phyloP scores from a whole-genome alignment of 2,797 vertebrate species.

The Parauchenoglanis ngamensis region DNA sequence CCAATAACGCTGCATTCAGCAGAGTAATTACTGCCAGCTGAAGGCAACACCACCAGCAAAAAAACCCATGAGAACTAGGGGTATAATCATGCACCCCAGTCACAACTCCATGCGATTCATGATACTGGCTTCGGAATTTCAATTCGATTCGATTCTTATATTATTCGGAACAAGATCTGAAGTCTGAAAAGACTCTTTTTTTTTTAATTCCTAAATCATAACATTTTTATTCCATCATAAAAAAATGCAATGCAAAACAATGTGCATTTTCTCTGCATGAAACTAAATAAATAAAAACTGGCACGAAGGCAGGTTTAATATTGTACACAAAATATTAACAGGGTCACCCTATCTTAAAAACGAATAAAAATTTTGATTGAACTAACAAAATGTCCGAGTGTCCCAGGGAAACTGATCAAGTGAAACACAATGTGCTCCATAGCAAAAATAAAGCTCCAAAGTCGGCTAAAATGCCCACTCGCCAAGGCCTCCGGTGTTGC shows the following conservation, averaged over 20 bases:
- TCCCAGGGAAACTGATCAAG: not conserved
- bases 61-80: not conserved
- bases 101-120: not conserved
- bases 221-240: not conserved
- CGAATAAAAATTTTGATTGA: not conserved
- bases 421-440: not conserved
- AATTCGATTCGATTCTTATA: not conserved
- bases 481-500: not conserved
- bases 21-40: not conserved
- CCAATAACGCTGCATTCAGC: not conserved
- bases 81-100: not conserved
- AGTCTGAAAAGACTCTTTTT: not conserved
- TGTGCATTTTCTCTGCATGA: not conserved
- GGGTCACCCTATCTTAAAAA: not conserved
- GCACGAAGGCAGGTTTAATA: not conserved
- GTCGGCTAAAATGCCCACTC: not conserved
- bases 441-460: not conserved
- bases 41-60: not conserved
- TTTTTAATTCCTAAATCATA: not conserved
- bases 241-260: not conserved
- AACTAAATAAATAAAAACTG: not conserved
- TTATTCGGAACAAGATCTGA: not conserved
- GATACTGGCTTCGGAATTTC: too few relatives aligned
- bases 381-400: not conserved
- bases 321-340: not conserved